phyloP scores from a whole-genome alignment of 2,113 vertebrate species.

The Harpagus bidentatus region DNA sequence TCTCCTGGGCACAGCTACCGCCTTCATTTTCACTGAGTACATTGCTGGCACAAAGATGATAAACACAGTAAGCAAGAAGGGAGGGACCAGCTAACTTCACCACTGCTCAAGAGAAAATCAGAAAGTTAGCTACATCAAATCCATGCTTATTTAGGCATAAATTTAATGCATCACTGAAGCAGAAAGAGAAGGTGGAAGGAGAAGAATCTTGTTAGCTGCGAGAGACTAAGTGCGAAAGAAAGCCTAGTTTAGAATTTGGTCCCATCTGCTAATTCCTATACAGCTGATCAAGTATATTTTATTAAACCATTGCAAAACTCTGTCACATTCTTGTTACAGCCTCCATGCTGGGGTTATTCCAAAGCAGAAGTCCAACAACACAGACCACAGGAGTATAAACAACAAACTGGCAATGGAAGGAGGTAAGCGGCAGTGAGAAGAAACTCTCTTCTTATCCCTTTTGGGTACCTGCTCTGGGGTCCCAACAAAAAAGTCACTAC shows the following conservation, averaged over 20 bases:
- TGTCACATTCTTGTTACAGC: neutral
- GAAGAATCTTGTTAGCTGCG: neutral
- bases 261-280: neutral
- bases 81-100: neutral
- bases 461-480: neutral
- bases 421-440: neutral
- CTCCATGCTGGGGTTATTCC: neutral
- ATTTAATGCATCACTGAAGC: neutral
- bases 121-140: neutral
- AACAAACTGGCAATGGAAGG: neutral
- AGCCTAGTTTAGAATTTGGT: neutral
- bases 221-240: neutral
- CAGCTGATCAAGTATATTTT: neutral
- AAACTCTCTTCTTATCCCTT: neutral
- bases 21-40: neutral
- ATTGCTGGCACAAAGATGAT: neutral
- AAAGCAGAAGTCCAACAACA: constrained; percentile 27
- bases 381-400: neutral
- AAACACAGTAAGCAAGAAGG: neutral
- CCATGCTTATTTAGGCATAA: neutral
- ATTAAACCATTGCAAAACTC: constrained; percentile 15
- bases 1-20: neutral
- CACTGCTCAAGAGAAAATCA: neutral
- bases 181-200: neutral
- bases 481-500: neutral